Base-by-base conservation (phyloP, 2,113 vertebrate species). In the Halichoeres trimaculatus region DNA sequence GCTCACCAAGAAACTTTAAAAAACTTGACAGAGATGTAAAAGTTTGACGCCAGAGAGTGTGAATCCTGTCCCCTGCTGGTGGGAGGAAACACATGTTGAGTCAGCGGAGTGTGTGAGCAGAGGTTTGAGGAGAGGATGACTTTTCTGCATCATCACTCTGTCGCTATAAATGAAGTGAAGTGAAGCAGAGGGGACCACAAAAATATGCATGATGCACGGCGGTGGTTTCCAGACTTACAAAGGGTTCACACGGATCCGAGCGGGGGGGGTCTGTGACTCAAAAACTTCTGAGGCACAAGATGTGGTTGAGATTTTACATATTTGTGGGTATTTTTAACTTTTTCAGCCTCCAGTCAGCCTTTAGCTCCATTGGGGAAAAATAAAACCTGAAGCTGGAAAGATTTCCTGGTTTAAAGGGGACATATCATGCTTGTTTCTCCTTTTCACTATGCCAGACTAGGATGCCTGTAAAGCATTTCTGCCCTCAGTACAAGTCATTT, bases 31-130 rank as follows among this genome's bases (percentile, higher is more conserved):
- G 30, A 30, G 30, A 14, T 14, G 40, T 14, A 11, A 19, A 45
- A 14, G 64, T 30, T 41, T 8, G 5, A 41, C 22, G 35, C n/a
- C 22, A 34, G 10, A 36, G 17, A 51, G 64, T 36, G 57, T 59
- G 53, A 66, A 68, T 81, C 55, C 76, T 81, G 84, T 68, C 81
- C 80, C 71, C 82, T 88, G 35, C 84, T 85, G 86, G 78, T 23
- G 20, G 24, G n/a, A 52, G 43, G 20, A 45, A 60, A 30, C 48
- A 3, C 63, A 22, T 38, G 36, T 57, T 47, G 60, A 45, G 12
- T 63, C 69, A 53, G 53, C 74, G 59, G n/a, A n/a, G n/a, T 76
- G 45, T 41, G 71, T 62, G 53, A 16, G 4, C 7, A 22, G 41
- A 76, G 62, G 54, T 23, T 53, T 45, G 40, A 24, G 57, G 45